These are phyloP conservation scores for Nasonia longicornis DNA, from an alignment of 1,140 invertebrate genomes.

Conservation along the genomic window DNA sequence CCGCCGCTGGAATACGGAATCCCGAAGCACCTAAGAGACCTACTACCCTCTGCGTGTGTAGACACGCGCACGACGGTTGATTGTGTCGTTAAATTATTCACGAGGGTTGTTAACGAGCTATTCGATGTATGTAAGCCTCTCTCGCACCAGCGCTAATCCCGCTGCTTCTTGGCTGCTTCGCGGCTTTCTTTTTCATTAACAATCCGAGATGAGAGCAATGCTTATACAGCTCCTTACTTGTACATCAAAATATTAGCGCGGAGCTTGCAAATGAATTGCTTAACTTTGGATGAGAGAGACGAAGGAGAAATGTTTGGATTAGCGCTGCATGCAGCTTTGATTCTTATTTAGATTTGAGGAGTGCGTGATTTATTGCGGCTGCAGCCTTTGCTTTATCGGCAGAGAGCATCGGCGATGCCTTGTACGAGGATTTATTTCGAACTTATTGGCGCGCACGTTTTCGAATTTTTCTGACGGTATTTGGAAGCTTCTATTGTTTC, in stretches of 20 bases:
- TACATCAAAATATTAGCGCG: background rate
- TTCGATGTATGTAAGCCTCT: slow-evolving; percentile 21
- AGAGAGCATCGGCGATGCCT: no score
- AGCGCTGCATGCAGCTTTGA: background rate
- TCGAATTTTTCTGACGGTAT: no score
- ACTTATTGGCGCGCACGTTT: no score
- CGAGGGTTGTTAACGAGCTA: slow-evolving; percentile 26
- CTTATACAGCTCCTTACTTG: background rate
- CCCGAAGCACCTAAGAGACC: background rate
- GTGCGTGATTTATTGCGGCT: background rate
- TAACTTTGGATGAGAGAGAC: background rate
- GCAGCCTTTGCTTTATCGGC: no score
- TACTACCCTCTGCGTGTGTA: background rate
- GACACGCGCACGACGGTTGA: slow-evolving; percentile 5
- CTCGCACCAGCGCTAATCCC: background rate
- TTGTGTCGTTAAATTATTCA: slow-evolving; percentile 40
- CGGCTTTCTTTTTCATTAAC: background rate
- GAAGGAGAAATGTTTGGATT: background rate
- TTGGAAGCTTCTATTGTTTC: no score
- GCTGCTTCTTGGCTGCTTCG: background rate
- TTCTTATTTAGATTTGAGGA: background rate
- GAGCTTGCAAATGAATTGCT: slow-evolving; percentile 1
- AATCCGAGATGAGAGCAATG: background rate
- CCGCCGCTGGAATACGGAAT: background rate
- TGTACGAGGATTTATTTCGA: no score